Conservation (phyloP, 2,888 invertebrate species). For the Deroplatys truncata region DNA sequence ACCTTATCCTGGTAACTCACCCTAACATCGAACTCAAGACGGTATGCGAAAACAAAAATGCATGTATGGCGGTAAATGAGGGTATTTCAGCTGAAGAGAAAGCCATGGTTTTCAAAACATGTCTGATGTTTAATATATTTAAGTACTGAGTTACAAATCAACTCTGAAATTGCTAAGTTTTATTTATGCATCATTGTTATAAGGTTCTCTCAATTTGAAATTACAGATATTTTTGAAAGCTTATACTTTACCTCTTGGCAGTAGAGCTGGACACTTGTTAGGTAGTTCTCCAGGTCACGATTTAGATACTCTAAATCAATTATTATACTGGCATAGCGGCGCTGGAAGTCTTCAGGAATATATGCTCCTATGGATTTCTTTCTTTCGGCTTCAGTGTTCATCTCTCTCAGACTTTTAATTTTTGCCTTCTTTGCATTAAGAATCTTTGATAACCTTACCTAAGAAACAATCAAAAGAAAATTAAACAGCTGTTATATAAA, state of each 20-base stretch:
- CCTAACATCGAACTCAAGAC: no score
- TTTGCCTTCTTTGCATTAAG: slow-evolving; percentile 76
- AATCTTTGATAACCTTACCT: slow-evolving; percentile 81
- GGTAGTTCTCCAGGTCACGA: slow-evolving; percentile 76
- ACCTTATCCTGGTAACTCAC: no score
- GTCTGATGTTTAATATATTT: no score
- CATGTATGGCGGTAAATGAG: no score
- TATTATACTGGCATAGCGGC: slow-evolving; percentile 79
- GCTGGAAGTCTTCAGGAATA: slow-evolving; percentile 83
- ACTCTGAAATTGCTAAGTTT: no score
- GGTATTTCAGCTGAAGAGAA: no score
- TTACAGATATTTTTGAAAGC: not conserved
- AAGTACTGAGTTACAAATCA: no score
- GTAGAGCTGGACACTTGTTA: slow-evolving; percentile 78
- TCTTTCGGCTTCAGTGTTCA: slow-evolving; percentile 89
- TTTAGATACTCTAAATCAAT: slow-evolving; percentile 90
- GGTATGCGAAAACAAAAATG: no score
- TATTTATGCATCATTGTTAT: no score
- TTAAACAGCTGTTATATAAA: not conserved
- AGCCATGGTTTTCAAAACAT: no score
- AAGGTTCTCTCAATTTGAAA: no score
- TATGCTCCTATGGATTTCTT: slow-evolving; percentile 73
- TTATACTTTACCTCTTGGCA: slow-evolving; percentile 60
- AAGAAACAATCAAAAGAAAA: slow-evolving; percentile 25
- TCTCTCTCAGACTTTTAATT: slow-evolving; percentile 72